Percentiles rank a stretch among this genome's conserved stretches.
phyloP scores from a whole-genome alignment of 2,888 invertebrate species.

The Emmelina monodactyla region DNA sequence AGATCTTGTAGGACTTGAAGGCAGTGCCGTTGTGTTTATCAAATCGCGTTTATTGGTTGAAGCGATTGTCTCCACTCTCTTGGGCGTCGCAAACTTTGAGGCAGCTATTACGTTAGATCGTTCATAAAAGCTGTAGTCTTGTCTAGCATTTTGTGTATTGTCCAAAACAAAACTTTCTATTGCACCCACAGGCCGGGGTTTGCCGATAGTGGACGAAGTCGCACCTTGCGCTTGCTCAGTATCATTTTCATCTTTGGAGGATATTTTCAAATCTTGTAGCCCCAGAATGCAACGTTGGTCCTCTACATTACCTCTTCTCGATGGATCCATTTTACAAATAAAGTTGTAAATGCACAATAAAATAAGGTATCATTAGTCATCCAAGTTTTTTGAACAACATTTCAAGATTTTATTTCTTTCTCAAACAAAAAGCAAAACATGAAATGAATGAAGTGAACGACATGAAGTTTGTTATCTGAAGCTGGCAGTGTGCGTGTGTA shows the following conservation, averaged over 20 bases:
- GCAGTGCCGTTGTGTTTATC: conserved; percentile 42
- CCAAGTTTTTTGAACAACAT: too few relatives aligned
- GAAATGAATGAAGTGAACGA: too few relatives aligned
- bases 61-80: conserved; percentile 72
- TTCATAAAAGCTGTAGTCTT: conserved; percentile 67
- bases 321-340: conserved; percentile 33
- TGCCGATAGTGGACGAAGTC: conserved; percentile 39
- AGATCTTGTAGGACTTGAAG: conserved; percentile 68
- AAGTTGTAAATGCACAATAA: too few relatives aligned
- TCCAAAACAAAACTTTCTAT: conserved; percentile 72
- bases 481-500: too few relatives aligned
- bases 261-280: conserved; percentile 59
- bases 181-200: conserved; percentile 68
- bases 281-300: conserved; percentile 57
- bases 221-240: conserved; percentile 60
- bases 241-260: conserved; percentile 56
- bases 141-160: conserved; percentile 48
- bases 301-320: conserved; percentile 46
- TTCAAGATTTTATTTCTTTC: too few relatives aligned
- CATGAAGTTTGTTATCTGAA: too few relatives aligned
- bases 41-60: conserved; percentile 50
- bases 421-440: too few relatives aligned
- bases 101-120: conserved; percentile 78
- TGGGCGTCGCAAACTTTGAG: conserved; percentile 80
- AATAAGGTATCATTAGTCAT: too few relatives aligned